Base-by-base conservation (phyloP, 2,113 vertebrate species). In the Eulacestoma nigropectus region DNA sequence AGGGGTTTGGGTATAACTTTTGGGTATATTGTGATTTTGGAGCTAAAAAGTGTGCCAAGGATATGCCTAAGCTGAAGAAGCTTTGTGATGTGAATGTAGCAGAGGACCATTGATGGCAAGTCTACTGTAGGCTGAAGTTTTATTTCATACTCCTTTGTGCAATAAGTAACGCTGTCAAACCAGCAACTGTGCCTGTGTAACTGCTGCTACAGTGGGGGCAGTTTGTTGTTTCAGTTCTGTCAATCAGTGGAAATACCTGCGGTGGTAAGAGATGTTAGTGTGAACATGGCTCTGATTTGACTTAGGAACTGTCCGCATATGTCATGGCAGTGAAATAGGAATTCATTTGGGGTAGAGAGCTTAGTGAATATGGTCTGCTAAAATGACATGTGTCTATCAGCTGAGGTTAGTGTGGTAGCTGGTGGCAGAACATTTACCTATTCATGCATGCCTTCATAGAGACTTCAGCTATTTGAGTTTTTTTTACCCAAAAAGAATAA, bases 161-260 rank as follows among this genome's bases (percentile, higher is more conserved):
- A 50, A 41, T 63, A 47, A 74, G 15, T 63, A 89, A 37, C 0
- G 0, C 19, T 81, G 56, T 50, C n/a, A 81, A 39, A 46, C 12
- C 0, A 2, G 29, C 46, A 53, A 5, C 27, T 59, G 57, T 52
- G 47, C 49, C 65, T 39, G 32, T 0, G 1, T 56, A 47, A n/a
- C 16, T 63, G 42, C 53, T 69, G 42, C 53, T 74, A 0, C 0
- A 2, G 12, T 1, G 6, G 41, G 13, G 3, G 6, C 9, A 33
- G 13, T 52, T 75, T 35, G 32, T 50, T 82, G 42, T 30, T 49
- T 69, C 5, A 0, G 4, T 68, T 67, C 50, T 57, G 33, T 60
- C 69, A 87, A 10, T 4, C 4, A 2, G 27, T 53, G 70, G 41
- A 87, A 79, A 22, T 77, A 74, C 18, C 42, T 25, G 16, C 25